phyloP scores from a whole-genome alignment of 2,888 invertebrate genomes.

The Electrophaes corylata region DNA sequence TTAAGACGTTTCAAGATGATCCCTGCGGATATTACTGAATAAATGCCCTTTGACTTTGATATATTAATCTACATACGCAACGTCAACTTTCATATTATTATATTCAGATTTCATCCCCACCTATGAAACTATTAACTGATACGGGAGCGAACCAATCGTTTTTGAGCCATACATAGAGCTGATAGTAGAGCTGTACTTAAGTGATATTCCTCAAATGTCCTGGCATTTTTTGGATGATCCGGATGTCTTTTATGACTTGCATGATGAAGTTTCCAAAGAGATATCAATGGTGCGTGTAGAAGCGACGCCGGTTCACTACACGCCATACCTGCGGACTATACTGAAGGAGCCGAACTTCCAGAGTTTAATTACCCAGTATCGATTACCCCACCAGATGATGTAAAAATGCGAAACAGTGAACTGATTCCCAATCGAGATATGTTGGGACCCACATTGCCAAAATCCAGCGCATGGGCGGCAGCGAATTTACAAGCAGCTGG shows the following conservation, averaged over 20 bases:
- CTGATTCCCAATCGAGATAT: not conserved
- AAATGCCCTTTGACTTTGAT: no score
- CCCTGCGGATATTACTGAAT: no score
- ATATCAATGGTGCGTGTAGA: slow-evolving; percentile 1
- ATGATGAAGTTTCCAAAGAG: slow-evolving; percentile 21
- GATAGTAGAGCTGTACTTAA: no score
- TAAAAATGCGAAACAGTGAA: no score
- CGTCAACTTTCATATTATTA: no score
- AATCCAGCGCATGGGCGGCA: not conserved
- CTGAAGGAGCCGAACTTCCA: not conserved
- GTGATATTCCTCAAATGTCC: slow-evolving; percentile 28
- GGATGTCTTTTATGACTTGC: slow-evolving; percentile 21
- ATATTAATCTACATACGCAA: no score
- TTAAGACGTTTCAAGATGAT: no score
- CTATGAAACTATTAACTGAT: no score
- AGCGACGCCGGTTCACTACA: not conserved
- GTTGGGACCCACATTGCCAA: not conserved
- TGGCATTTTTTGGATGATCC: slow-evolving; percentile 29
- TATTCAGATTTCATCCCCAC: no score
- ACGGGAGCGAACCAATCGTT: no score
- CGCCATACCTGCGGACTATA: not conserved
- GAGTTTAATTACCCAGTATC: slow-evolving; percentile 2
- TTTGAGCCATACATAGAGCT: no score
- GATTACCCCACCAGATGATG: not conserved
- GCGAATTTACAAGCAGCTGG: not conserved